Conservation (phyloP, 37 sponge, comb jelly and placozoan genomes). For the Petrosia ficiformis region DNA sequence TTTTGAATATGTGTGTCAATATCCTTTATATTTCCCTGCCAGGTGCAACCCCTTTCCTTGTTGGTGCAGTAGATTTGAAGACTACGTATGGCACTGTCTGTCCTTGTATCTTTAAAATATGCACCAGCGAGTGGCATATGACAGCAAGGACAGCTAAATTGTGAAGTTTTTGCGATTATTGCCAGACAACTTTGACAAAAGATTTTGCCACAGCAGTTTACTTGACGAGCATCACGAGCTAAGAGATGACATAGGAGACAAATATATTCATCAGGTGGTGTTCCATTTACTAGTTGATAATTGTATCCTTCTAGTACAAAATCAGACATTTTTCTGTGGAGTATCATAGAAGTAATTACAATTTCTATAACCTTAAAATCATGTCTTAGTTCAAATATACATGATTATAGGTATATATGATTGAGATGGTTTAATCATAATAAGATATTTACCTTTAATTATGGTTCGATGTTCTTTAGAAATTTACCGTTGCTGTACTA, state of each 20-base stretch:
- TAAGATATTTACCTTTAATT: background rate
- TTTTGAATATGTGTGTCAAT: constrained; percentile 7
- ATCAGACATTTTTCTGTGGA: no score
- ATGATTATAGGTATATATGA: no score
- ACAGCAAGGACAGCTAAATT: no score
- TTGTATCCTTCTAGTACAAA: no score
- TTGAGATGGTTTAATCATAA: background rate
- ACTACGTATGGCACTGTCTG: background rate
- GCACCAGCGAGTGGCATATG: background rate
- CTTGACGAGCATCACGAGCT: no score
- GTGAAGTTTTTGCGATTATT: no score
- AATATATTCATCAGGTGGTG: no score
- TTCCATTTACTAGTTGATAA: no score
- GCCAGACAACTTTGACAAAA: no score
- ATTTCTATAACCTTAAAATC: background rate
- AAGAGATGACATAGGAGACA: no score
- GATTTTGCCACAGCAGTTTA: no score
- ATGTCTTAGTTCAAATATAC: background rate
- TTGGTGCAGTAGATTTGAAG: constrained; percentile 29
- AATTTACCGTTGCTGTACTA: background rate
- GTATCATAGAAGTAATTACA: background rate
- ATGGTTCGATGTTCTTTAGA: background rate
- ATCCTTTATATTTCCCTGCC: constrained; percentile 23
- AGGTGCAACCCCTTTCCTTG: constrained; percentile 18
- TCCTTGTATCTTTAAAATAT: background rate